Evolutionary conservation across 2,797 vertebrate species (phyloP).

Genomic region (Pseudotriccus pelzelni): DNA sequence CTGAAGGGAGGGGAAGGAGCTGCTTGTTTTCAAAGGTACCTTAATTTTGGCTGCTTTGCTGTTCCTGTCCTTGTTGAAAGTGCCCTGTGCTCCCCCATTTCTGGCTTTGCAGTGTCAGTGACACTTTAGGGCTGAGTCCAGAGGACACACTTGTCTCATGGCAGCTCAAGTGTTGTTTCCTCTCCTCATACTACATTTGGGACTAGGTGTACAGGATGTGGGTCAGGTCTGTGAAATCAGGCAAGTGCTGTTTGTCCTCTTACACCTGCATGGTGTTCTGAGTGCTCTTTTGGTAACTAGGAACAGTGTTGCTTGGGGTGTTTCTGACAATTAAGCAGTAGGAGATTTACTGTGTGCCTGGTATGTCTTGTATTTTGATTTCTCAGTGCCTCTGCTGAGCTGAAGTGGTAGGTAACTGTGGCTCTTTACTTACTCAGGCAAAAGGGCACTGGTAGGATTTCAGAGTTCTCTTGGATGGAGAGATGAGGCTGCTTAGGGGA

Average conservation of each 20-base stretch:
- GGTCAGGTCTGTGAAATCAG: constrained; percentile 33
- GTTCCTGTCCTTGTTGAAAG: neutral
- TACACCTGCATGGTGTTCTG: neutral
- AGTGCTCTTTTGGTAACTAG: neutral
- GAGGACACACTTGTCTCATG: neutral
- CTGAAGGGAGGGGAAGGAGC: neutral
- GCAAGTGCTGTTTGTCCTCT: neutral
- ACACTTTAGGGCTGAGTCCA: neutral
- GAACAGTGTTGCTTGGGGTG: neutral
- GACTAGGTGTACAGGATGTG: constrained; percentile 45
- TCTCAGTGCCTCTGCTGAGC: neutral
- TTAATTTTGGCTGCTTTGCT: neutral
- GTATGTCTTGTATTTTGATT: neutral
- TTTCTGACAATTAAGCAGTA: neutral
- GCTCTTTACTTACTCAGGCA: neutral
- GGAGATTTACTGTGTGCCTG: neutral
- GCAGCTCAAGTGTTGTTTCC: constrained; percentile 4
- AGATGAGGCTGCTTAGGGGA: neutral
- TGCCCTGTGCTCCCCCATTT: neutral
- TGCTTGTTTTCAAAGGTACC: neutral
- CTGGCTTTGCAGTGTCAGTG: neutral
- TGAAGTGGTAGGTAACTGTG: neutral
- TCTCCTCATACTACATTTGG: neutral
- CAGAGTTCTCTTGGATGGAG: neutral
- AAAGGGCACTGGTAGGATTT: neutral